Base-by-base conservation (phyloP, 2,113 vertebrate genomes). In the human region DNA sequence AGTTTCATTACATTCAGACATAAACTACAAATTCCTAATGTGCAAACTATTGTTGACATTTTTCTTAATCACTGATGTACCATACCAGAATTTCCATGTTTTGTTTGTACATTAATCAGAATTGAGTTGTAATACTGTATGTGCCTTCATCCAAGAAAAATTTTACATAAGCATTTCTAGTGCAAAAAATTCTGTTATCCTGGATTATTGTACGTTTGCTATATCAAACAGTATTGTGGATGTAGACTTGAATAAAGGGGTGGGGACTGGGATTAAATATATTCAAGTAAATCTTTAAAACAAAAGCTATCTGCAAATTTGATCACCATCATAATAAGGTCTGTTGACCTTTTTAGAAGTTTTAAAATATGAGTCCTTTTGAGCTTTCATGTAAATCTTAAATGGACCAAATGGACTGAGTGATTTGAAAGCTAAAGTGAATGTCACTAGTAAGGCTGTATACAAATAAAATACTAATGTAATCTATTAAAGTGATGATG, bases 71-170 rank as follows among this genome's bases (percentile, higher is more conserved):
- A 66, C 80, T 97, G 98, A 97, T 98, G 98, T 99, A 98, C 94
- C 96, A 84, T 97, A 97, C 95, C 94, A 97, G 78, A 94, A 96
- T 98, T 80, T 97, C 98, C 98, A 98, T 98, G 96, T 96, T 99
- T 98, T 98, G 98, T 98, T 98, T 98, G 98, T 99, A 98, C 98
- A 97, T 98, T 98, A 88, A 97, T 98, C 94, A 97, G 73, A 98
- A 97, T 96, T 93, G 55, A 96, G 94, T 97, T 98, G 52, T 98
- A 97, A 95, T 52, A 89, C 61, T 98, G 95, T 97, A 88, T 97
- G 90, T 97, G 70, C 97, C 96, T 98, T 98, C 35, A 30, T 50
- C 97, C 96, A 83, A 96, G 59, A 79, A 94, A 89, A 97, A 96
- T 75, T 96, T 82, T 97, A 92, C 78, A 12, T 95, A 97, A 94